Evolutionary conservation across 2,888 invertebrate species (phyloP), one percentile per base, ranked within the genome.

Genomic region (Dyspetes luteomarginatus): DNA sequence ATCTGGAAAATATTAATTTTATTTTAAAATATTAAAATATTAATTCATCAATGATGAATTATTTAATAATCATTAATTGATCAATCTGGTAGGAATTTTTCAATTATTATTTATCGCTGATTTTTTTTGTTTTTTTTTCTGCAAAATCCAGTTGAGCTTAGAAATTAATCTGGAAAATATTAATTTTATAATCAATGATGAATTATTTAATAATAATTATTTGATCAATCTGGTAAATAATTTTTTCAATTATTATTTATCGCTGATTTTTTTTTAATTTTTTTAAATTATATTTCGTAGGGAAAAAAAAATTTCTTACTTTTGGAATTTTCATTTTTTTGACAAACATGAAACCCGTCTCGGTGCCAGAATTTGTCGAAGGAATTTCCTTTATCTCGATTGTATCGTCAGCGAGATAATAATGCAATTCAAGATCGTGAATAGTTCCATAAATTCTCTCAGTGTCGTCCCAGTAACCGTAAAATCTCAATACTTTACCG

Each of bases 391-490:
- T 95, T 4, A 98, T 95, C 91, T 98, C 97, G 7, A 98, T 95
- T 0, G 97, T 97, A 87, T 97, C 97, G 88, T 98, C 98, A 0
- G 96, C 95, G 58, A 98, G 93, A 92, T 96, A 98, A 89, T 97
- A 98, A 88, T 96, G 95, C 12, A 98, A 93, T 88, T 97, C 96
- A 78, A 98, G 92, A 85, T 95, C 93, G 83, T 97, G 96, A 24
- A 97, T 92, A 75, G 95, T 95, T 0, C 98, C 98, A 88, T 95
- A 95, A 88, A 95, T 94, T 0, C 94, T 95, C 9, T 95, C 94
- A 0, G 95, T 94, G 89, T 98, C 98, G 89, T 98, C 97, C 98
- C 98, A 98, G 89, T 96, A 97, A 15, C 96, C 98, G 87, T 94
- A 95, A 91, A 98, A 98, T 85, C 96, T 95, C 74, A 95, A 92